Evolutionary conservation across 2,888 invertebrate genomes (phyloP), one percentile per base, ranked within the genome.

Genomic region (Rotaria macrura): DNA sequence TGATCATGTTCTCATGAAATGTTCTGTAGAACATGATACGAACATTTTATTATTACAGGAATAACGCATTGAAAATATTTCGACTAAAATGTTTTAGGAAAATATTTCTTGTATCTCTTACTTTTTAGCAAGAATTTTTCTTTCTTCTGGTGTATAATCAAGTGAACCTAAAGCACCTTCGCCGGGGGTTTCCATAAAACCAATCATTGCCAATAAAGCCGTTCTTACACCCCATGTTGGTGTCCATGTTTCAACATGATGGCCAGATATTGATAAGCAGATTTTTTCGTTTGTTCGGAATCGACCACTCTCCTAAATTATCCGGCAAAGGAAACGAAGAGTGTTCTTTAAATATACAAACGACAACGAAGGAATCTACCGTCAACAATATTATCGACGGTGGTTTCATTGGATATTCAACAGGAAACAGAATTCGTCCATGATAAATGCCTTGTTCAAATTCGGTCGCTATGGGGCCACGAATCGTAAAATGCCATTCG

Each of bases 171-270:
- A 94, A 5, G 96, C 96, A 3, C 96, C 95, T 88, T 94, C 94
- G 17, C 95, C 94, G 85, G 95, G 94, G 10, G 95, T 94, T 0
- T 96, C 96, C 95, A 97, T 95, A 90, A 97, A 97, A 3, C 96
- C 91, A 89, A 96, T 96, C 87, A 97, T 92, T 29, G 96, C 96
- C 87, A 97, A 91, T 86, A 97, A 92, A 23, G 96, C 96, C 85
- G 96, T 97, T 87, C 96, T 93, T 88, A 97, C 92, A 92, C 88
- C 96, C 97, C 97, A 97, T 6, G 95, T 96, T 47, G 97, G 97
- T 89, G 96, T 95, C 97, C 97, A 97, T 57, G 95, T 95, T 91
- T 97, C 97, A n/a, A 96, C 97, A 91, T 97, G 97, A 91, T 96
- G 94, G 10, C 95, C 96, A 87, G 96, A 96, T 89, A 97, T 97